These are phyloP conservation scores for Paradisaea rubra DNA, from an alignment of 2,113 vertebrate genomes.

Conservation along the genomic window DNA sequence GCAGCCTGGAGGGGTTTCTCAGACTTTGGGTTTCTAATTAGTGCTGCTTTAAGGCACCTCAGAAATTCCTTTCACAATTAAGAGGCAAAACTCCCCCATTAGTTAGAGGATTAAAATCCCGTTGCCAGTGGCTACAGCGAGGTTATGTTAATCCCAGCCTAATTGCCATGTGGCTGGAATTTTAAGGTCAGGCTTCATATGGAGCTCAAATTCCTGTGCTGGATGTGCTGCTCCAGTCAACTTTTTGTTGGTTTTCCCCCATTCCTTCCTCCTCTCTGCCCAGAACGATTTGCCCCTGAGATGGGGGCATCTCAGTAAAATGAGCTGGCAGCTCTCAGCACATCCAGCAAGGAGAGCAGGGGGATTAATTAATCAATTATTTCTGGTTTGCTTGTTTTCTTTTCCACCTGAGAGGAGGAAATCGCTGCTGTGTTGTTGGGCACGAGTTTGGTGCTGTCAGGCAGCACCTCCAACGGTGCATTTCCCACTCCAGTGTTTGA, in stretches of 20 bases:
- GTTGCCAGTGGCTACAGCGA: conserved; percentile 1
- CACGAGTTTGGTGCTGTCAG: neutral
- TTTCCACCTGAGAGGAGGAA: neutral
- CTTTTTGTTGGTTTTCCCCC: neutral
- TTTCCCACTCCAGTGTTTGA: neutral
- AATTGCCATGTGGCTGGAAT: conserved; percentile 23
- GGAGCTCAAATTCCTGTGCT: neutral
- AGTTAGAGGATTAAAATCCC: conserved; percentile 23
- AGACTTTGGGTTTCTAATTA: neutral
- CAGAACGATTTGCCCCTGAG: neutral
- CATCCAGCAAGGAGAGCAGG: neutral
- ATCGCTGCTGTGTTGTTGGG: neutral
- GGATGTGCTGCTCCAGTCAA: neutral
- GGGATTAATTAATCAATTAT: neutral
- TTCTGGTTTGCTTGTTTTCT: neutral
- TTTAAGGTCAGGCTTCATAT: conserved; percentile 20
- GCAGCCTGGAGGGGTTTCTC: neutral
- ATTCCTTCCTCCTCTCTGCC: neutral
- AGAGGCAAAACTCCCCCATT: conserved; percentile 12
- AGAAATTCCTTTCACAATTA: neutral
- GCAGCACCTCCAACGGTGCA: rapidly evolving
- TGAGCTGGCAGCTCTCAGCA: neutral
- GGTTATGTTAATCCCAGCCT: conserved; percentile 40
- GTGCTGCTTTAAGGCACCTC: neutral
- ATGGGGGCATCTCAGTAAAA: neutral